phyloP scores from a whole-genome alignment of 2,888 invertebrate genomes.

The Acanthopleura granulata region DNA sequence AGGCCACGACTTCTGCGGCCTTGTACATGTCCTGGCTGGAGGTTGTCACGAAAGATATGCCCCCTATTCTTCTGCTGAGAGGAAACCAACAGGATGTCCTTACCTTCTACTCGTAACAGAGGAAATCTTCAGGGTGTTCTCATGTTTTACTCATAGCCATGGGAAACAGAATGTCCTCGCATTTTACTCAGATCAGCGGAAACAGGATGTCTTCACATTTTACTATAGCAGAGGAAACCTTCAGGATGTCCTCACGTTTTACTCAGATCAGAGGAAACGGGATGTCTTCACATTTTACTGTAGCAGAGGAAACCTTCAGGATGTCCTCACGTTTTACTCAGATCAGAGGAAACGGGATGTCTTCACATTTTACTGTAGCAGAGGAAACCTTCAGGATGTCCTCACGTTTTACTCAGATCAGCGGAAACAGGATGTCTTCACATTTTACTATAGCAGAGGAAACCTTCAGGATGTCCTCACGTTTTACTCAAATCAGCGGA shows the following conservation, averaged over 20 bases:
- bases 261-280: constrained; percentile 14
- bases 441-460: no score
- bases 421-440: no score
- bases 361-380: constrained; percentile 71
- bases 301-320: no score
- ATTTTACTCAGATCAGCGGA: no score
- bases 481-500: no score
- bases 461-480: no score
- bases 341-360: constrained; percentile 73
- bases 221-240: constrained; percentile 48
- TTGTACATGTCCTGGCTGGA: constrained; percentile 98
- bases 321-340: constrained; percentile 85
- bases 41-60: constrained; percentile 87
- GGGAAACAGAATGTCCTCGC: no score
- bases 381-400: not conserved
- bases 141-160: no score
- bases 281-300: no score
- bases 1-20: constrained; percentile 87
- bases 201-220: no score
- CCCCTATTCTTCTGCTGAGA: constrained; percentile 81
- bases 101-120: constrained; percentile 70
- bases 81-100: constrained; percentile 73
- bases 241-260: constrained; percentile 26
- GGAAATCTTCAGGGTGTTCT: not conserved
- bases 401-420: no score